A percentile compares a stretch with the other conserved stretches of the same genome.
Evolutionary conservation across 1,140 invertebrate species (phyloP).

Genomic region (Drosophila pseudoananassae): DNA sequence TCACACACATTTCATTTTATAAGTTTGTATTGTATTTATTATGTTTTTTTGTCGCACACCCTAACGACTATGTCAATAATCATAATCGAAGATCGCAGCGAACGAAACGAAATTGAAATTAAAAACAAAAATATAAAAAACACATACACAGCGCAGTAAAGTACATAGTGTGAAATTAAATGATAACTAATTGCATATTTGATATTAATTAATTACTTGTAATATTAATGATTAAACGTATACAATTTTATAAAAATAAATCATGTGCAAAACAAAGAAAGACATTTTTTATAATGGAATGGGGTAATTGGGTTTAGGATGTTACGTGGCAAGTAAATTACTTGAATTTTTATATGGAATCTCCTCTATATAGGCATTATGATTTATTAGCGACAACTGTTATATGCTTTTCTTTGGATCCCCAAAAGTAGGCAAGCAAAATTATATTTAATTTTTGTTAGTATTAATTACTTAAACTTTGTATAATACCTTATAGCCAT

Average conservation of each 20-base stretch:
- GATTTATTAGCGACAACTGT: too few relatives aligned
- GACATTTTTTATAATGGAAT: constrained; percentile 1
- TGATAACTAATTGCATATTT: constrained; percentile 81
- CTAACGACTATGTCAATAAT: constrained; percentile 60
- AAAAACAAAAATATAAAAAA: constrained; percentile 34
- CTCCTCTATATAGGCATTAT: background rate
- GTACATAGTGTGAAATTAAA: constrained; percentile 79
- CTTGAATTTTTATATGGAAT: too few relatives aligned
- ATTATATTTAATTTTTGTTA: too few relatives aligned
- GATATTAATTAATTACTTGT: constrained; percentile 81
- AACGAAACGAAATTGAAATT: constrained; percentile 41
- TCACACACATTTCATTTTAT: constrained; percentile 56
- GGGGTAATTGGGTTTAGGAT: background rate
- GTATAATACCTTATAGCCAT: too few relatives aligned
- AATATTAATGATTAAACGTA: constrained; percentile 81
- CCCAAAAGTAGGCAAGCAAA: background rate
- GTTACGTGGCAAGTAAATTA: too few relatives aligned
- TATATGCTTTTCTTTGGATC: background rate
- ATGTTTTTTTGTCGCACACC: constrained; percentile 46
- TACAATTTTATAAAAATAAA: constrained; percentile 83
- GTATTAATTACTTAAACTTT: too few relatives aligned
- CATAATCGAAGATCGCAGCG: constrained; percentile 20
- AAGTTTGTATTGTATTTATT: constrained; percentile 54
- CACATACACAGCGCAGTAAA: constrained; percentile 65
- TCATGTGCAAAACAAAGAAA: constrained; percentile 64